Percentiles rank a stretch among this genome's conserved stretches.
Evolutionary conservation across 2,888 invertebrate genomes (phyloP).

Genomic region (Tryphoninae sp.): DNA sequence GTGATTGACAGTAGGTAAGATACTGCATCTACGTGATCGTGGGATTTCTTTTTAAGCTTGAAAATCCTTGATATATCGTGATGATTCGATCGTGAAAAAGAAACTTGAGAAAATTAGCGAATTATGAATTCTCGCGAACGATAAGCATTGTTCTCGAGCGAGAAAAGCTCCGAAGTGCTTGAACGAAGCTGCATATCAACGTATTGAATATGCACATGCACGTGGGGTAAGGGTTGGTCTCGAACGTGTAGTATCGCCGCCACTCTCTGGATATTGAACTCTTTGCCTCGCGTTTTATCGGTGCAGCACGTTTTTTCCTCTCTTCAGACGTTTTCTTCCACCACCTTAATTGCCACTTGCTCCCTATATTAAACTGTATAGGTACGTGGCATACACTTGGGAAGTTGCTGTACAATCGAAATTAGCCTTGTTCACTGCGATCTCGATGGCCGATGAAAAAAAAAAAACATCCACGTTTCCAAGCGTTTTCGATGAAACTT

Average conservation of each 20-base stretch:
- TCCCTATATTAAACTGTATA: conserved; percentile 50
- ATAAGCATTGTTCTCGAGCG: conserved; percentile 22
- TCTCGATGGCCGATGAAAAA: conserved; percentile 47
- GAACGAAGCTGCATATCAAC: conserved; percentile 8
- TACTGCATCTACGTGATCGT: too few relatives aligned
- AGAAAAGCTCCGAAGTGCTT: conserved; percentile 42
- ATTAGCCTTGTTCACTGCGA: conserved; percentile 75
- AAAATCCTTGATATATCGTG: conserved; percentile 11
- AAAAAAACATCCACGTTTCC: neutral
- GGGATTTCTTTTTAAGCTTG: neutral
- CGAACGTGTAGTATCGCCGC: conserved; percentile 29
- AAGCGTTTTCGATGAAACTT: neutral
- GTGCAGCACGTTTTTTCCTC: conserved; percentile 47
- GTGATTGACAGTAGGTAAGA: too few relatives aligned
- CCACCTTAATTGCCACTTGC: conserved; percentile 45
- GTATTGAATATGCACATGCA: neutral
- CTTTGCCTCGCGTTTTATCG: conserved; percentile 38
- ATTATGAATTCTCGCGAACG: conserved; percentile 75
- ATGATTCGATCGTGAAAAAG: conserved; percentile 68
- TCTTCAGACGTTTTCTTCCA: conserved; percentile 42
- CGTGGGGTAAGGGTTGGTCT: conserved; percentile 13
- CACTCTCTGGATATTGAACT: conserved; percentile 37
- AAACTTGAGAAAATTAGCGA: conserved; percentile 78
- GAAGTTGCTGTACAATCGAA: conserved; percentile 75
- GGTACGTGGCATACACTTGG: conserved; percentile 65